Base-by-base conservation (phyloP, 2,888 invertebrate genomes). In the Lymantria monacha region DNA sequence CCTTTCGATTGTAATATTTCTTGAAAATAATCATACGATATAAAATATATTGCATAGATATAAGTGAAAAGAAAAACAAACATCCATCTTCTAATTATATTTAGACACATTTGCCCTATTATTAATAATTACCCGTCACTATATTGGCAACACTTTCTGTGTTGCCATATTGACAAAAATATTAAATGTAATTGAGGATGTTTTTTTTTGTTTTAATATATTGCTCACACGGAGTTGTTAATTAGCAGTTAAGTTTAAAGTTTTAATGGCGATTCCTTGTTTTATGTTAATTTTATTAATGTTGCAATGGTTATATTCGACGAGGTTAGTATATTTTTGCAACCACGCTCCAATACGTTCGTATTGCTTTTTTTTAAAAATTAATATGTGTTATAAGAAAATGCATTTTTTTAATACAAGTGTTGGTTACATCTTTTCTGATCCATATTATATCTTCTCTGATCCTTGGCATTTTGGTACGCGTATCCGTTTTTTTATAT, bases 241-340 rank as follows among this genome's bases (percentile, higher is more conserved):
- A 61, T 69, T 81, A 83, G 82, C 66, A 53, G 59, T 56, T 84
- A 84, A 82, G 82, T 70, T 77, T 69, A 76, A 79, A 79, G 76
- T 81, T 78, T 78, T 76, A n/a, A 61, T 65, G 57, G 66, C 68
- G 60, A 64, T 65, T 59, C 59, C 64, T 65, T 67, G 68, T 63
- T 45, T 52, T 33, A 49, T 46, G 52, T 53, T 64, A n/a, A 51
- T 15, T 51, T 55, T 57, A 48, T 67, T 59, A 54, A 30, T 53
- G 61, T 67, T 59, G 56, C 59, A 52, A 69, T 31, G 50, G 15
- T 47, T 22, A 22, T 3, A 22, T 22, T 22, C 22, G 5, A 22
- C 22, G 22, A 22, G 44, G 12, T 43, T 42, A 30, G 12, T n/a
- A 31, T 9, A 22, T 49, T 48, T 48, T 62, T 66, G 66, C 59